Evolutionary conservation across 2,797 vertebrate genomes (phyloP).

Genomic region (Iguana delicatissima): DNA sequence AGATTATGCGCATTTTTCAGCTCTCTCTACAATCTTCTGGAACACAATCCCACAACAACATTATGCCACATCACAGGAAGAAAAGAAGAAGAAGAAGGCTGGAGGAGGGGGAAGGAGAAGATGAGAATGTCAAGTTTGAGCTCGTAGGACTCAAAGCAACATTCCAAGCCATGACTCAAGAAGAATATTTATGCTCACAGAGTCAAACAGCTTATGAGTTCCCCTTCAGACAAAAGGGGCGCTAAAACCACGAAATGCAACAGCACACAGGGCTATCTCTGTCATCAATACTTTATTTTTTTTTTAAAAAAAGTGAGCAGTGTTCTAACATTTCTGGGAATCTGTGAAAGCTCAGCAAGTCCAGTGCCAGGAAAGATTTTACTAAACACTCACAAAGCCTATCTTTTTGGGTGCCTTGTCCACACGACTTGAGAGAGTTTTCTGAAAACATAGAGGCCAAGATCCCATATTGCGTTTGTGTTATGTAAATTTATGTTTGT

Average conservation of each 20-base stretch:
- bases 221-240: slow-evolving; percentile 33
- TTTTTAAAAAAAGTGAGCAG: neutral
- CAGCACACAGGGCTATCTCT: neutral
- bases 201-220: slow-evolving; percentile 32
- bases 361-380: neutral
- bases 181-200: slow-evolving; percentile 7
- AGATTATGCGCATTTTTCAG: neutral
- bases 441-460: no score
- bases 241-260: neutral
- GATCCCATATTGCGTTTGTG: no score
- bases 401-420: neutral
- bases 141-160: slow-evolving; percentile 59
- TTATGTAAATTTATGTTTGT: no score
- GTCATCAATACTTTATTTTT: neutral
- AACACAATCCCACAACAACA: slow-evolving; percentile 5
- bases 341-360: neutral
- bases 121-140: slow-evolving; percentile 48
- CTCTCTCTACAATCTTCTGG: slow-evolving; percentile 1
- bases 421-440: neutral
- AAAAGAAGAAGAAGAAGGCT: no score
- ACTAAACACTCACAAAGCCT: neutral
- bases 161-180: slow-evolving; percentile 63
- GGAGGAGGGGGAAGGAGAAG: slow-evolving; percentile 35
- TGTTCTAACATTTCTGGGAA: neutral
- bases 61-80: slow-evolving; percentile 32